Conservation (phyloP, 1,140 invertebrate species). For the Orchestia grillus region DNA sequence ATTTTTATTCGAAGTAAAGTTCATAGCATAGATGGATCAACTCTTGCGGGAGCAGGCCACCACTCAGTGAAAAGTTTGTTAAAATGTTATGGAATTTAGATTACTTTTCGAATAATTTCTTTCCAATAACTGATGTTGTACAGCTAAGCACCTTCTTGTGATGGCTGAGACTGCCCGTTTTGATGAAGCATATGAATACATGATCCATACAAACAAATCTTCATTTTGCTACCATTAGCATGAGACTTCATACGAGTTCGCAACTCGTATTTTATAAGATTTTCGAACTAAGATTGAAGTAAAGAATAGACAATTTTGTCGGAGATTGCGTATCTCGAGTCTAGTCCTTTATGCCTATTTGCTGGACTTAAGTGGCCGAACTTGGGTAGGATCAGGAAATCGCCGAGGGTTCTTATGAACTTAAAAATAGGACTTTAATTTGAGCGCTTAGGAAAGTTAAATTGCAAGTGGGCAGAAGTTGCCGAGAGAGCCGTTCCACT, state of each 20-base stretch:
- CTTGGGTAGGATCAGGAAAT: background rate
- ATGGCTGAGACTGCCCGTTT: too few relatives aligned
- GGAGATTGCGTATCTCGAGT: background rate
- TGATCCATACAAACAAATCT: too few relatives aligned
- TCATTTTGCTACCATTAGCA: too few relatives aligned
- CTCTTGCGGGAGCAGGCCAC: too few relatives aligned
- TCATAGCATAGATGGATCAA: too few relatives aligned
- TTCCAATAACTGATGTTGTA: too few relatives aligned
- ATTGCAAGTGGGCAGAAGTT: background rate
- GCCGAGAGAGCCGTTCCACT: background rate
- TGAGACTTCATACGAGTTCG: background rate
- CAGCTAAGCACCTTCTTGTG: too few relatives aligned
- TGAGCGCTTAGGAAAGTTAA: background rate
- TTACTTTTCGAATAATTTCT: too few relatives aligned
- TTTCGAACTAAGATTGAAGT: background rate
- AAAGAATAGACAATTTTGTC: background rate
- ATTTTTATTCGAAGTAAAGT: too few relatives aligned
- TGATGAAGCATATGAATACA: too few relatives aligned
- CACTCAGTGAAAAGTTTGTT: too few relatives aligned
- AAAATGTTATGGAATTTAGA: too few relatives aligned
- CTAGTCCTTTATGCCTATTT: background rate
- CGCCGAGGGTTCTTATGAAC: background rate
- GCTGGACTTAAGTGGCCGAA: background rate
- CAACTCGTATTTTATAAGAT: background rate
- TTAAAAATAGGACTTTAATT: background rate